Evolutionary conservation across 2,888 invertebrate genomes (phyloP).

Genomic region (Neoitamus cyanurus): DNA sequence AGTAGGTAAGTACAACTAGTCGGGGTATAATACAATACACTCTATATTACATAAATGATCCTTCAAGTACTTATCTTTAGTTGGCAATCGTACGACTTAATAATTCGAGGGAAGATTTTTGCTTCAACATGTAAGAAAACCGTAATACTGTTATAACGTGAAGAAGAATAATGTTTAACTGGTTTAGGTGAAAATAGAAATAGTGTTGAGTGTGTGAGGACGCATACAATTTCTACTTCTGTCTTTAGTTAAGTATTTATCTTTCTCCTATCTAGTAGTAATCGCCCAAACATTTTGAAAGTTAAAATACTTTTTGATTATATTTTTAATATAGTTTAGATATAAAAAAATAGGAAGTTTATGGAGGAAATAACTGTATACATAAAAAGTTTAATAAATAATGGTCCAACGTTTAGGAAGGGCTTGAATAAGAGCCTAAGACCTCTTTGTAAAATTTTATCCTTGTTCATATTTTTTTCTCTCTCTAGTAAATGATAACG

Average conservation of each 20-base stretch:
- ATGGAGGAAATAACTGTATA: background rate
- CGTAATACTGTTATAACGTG: background rate
- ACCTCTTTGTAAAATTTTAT: too few relatives aligned
- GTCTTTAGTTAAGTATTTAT: background rate
- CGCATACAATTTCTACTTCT: background rate
- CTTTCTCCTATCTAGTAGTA: background rate
- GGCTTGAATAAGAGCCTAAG: background rate
- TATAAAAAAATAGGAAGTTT: background rate
- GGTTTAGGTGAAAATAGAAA: background rate
- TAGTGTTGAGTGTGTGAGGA: background rate
- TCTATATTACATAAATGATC: conserved; percentile 4
- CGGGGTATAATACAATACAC: conserved; percentile 3
- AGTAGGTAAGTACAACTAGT: background rate
- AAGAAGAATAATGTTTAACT: background rate
- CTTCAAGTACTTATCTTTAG: conserved; percentile 7
- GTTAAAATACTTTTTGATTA: background rate
- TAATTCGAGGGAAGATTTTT: background rate
- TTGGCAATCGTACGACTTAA: conserved; percentile 26
- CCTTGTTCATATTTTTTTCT: too few relatives aligned
- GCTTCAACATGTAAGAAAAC: background rate
- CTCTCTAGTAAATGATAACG: too few relatives aligned
- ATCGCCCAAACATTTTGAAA: background rate
- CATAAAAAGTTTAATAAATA: background rate
- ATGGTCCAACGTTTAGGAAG: background rate
- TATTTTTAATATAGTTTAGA: background rate